Conservation (phyloP, 1,140 invertebrate species). For the Lasaia peninsularis region DNA sequence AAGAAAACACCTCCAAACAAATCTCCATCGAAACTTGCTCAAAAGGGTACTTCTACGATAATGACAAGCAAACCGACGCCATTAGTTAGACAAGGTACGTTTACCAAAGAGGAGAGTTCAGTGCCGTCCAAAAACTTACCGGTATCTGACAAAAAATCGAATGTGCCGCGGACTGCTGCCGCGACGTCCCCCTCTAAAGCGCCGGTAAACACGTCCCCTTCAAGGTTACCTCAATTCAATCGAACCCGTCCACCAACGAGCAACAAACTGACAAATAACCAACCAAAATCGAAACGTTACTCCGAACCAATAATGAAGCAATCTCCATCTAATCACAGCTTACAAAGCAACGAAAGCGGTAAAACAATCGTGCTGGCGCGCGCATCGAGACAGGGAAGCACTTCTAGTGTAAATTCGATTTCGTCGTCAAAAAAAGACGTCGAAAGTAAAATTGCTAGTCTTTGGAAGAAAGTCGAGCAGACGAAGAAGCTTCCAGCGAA, state of each 20-base stretch:
- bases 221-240: conserved; percentile 67
- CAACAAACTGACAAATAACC: conserved; percentile 41
- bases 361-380: conserved; percentile 66
- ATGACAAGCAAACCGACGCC: conserved; percentile 54
- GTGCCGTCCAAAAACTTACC: conserved; percentile 66
- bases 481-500: conserved; percentile 80
- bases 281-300: conserved; percentile 43
- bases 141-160: conserved; percentile 65
- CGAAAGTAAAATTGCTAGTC: conserved; percentile 90
- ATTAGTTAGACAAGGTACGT: conserved; percentile 89
- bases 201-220: conserved; percentile 57
- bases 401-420: conserved; percentile 80
- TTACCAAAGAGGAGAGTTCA: conserved; percentile 87
- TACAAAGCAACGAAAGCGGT: conserved; percentile 75
- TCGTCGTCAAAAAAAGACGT: conserved; percentile 81
- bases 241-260: conserved; percentile 41
- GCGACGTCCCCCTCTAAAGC: conserved; percentile 51
- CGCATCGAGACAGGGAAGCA: conserved; percentile 76
- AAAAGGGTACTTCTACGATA: conserved; percentile 38
- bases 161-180: conserved; percentile 48
- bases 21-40: conserved; percentile 47
- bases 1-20: conserved; percentile 49
- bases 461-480: conserved; percentile 92
- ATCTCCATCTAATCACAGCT: conserved; percentile 77
- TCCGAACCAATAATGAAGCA: conserved; percentile 63